Base-by-base conservation (phyloP, 1,140 invertebrate genomes). In the Atta cephalotes region DNA sequence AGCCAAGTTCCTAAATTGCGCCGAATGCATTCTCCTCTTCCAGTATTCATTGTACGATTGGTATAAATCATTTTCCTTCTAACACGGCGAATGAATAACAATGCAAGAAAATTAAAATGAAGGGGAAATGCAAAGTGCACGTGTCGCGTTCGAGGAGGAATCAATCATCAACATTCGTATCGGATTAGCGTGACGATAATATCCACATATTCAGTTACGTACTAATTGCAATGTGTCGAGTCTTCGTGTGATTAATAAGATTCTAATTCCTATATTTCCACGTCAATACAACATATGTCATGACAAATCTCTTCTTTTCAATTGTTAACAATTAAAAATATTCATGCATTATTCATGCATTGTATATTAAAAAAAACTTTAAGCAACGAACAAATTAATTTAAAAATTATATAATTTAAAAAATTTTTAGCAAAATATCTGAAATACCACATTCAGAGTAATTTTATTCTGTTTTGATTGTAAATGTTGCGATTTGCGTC, bases 1-100 rank as follows among this genome's bases (percentile, higher is more conserved):
- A 82, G 53, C 35, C 35, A 82, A 82, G 68, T 82, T 82, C 80
- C 68, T 82, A 82, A 82, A 82, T 82, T 49, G 35, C 70, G 35
- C 68, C 68, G 39, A 82, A 82, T 72, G 25, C 51, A 16, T 81
- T 0, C 18, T 12, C 28, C 12, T 72, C n/a, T 14, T 58, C 16
- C 14, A 18, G 60, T 81, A 45, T 39, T 66, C 25, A 5, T 62
- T 49, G n/a, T n/a, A 49, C 66, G 21, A 60, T 28, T 18, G 58
- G 76, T 63, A 16, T 39, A 35, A 81, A 70, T n/a, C 3, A 31
- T 51, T 35, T 84, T 82, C 18, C 18, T 74, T 82, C 25, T 49
- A 60, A 16, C 31, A 65, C 1, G n/a, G 66, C 16, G 16, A 66
- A 65, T 16, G 25, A 31, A 51, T 53, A 51, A 79, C 21, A 60